Conservation (phyloP, 2,888 invertebrate species). For the Cloeon dipterum region DNA sequence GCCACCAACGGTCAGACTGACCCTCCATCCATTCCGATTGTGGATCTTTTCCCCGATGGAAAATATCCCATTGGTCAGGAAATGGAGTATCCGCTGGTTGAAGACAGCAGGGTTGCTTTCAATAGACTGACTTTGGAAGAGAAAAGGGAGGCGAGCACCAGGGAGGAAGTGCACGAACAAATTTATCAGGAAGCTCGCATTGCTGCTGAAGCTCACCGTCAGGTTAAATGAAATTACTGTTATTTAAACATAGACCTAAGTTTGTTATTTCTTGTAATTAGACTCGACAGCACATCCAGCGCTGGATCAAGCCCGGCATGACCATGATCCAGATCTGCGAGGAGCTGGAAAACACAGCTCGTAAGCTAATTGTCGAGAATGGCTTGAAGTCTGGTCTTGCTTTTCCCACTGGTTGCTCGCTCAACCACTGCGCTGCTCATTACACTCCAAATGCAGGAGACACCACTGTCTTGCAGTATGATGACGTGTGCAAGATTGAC, state of each 20-base stretch:
- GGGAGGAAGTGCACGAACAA: constrained; percentile 78
- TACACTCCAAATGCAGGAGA: constrained; percentile 99
- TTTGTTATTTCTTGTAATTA: constrained; percentile 15
- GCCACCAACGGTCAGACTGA: constrained; percentile 32
- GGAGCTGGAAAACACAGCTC: constrained; percentile 76
- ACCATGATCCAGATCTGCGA: constrained; percentile 98
- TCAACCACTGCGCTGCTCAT: constrained; percentile 97
- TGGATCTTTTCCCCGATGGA: constrained; percentile 62
- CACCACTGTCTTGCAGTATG: constrained; percentile 74
- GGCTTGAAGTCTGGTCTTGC: constrained; percentile 84
- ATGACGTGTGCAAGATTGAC: constrained; percentile 97
- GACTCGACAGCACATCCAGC: constrained; percentile 77
- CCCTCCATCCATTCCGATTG: constrained; percentile 71
- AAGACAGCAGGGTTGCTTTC: constrained; percentile 66
- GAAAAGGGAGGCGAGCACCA: constrained; percentile 45
- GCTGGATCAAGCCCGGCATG: constrained; percentile 95
- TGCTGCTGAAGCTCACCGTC: constrained; percentile 95
- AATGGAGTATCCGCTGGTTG: constrained; percentile 51
- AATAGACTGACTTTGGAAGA: constrained; percentile 69
- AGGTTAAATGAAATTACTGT: constrained; percentile 26
- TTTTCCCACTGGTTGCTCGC: constrained; percentile 96
- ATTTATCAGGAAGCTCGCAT: constrained; percentile 85
- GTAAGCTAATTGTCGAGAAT: constrained; percentile 81
- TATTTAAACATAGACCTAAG: no score
- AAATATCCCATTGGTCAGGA: constrained; percentile 78